These are phyloP conservation scores for Cephus cinctus DNA, from an alignment of 1,140 invertebrate species.

Conservation along the genomic window DNA sequence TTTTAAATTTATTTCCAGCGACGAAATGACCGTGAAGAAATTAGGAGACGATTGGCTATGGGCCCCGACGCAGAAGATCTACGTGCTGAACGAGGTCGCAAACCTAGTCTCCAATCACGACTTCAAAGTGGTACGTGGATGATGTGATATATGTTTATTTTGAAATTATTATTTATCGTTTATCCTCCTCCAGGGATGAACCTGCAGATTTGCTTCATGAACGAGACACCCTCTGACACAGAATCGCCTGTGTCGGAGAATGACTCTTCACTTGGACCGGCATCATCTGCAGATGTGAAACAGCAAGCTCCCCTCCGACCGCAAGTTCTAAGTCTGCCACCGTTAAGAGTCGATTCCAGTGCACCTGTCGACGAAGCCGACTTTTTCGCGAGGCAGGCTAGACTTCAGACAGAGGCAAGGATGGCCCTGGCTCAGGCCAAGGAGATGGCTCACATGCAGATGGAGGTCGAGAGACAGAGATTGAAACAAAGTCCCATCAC, in stretches of 20 bases:
- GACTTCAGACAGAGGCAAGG: constrained; percentile 85
- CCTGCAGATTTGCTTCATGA: constrained; percentile 94
- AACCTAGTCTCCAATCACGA: constrained; percentile 83
- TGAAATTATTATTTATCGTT: not conserved
- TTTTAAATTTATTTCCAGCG: constrained; percentile 70
- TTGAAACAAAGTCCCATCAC: constrained; percentile 82
- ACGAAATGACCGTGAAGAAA: constrained; percentile 89
- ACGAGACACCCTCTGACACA: constrained; percentile 83
- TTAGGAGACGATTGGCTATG: constrained; percentile 84
- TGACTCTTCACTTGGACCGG: constrained; percentile 46
- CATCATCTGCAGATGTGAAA: constrained; percentile 20
- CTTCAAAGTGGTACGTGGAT: constrained; percentile 74
- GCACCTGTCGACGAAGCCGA: constrained; percentile 62
- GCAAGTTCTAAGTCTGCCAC: constrained; percentile 45
- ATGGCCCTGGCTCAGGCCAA: constrained; percentile 88
- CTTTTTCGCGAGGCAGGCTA: constrained; percentile 78
- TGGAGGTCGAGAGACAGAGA: constrained; percentile 83
- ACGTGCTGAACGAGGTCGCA: constrained; percentile 66
- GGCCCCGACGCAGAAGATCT: constrained; percentile 76
- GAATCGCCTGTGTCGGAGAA: constrained; percentile 72
- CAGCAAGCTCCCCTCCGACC: constrained; percentile 34
- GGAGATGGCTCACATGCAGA: constrained; percentile 90
- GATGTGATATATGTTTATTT: constrained; percentile 9
- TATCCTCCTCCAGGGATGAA: constrained; percentile 72
- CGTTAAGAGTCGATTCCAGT: constrained; percentile 42